A percentile compares a stretch with the other conserved stretches of the same genome.
These are phyloP conservation scores for Turdus rufiventris DNA, from an alignment of 2,113 vertebrate genomes.

Conservation along the genomic window DNA sequence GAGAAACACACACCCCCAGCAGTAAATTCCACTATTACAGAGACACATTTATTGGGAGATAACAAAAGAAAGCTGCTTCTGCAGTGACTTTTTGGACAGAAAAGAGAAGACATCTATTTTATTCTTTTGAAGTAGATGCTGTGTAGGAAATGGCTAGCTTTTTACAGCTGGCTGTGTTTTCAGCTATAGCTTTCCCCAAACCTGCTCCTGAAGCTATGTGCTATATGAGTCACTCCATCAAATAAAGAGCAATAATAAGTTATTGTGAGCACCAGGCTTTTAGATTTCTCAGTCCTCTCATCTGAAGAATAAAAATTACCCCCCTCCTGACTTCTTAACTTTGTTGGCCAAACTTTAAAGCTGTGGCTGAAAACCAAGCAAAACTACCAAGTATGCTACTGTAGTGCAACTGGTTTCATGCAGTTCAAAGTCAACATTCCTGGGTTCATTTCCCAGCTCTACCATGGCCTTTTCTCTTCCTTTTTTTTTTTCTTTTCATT, in stretches of 20 bases:
- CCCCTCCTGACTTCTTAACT: slow-evolving; percentile 53
- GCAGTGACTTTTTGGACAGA: slow-evolving; percentile 51
- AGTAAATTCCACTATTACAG: slow-evolving; percentile 60
- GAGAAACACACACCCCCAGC: slow-evolving; percentile 58
- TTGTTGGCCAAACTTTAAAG: slow-evolving; percentile 59
- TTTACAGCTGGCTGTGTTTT: slow-evolving; percentile 56
- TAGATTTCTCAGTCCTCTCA: slow-evolving; percentile 32
- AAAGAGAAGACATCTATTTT: slow-evolving; percentile 59
- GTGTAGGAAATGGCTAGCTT: slow-evolving; percentile 50
- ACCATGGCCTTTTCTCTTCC: background rate
- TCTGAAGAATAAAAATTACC: slow-evolving; percentile 55
- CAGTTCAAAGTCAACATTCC: slow-evolving; percentile 49
- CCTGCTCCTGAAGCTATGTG: slow-evolving; percentile 28
- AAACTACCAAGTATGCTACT: background rate
- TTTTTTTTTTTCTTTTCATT: background rate
- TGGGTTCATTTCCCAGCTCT: slow-evolving; percentile 24
- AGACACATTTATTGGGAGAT: slow-evolving; percentile 61
- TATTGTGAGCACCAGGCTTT: slow-evolving; percentile 50
- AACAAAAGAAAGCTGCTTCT: slow-evolving; percentile 64
- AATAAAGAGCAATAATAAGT: slow-evolving; percentile 63
- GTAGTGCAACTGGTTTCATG: slow-evolving; percentile 23
- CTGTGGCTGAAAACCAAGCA: slow-evolving; percentile 37
- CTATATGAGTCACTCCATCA: slow-evolving; percentile 58
- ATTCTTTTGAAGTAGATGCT: slow-evolving; percentile 47
- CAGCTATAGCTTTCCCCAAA: slow-evolving; percentile 22